Evolutionary conservation across 2,797 vertebrate genomes (phyloP).

Genomic region (Syngnathus acus): DNA sequence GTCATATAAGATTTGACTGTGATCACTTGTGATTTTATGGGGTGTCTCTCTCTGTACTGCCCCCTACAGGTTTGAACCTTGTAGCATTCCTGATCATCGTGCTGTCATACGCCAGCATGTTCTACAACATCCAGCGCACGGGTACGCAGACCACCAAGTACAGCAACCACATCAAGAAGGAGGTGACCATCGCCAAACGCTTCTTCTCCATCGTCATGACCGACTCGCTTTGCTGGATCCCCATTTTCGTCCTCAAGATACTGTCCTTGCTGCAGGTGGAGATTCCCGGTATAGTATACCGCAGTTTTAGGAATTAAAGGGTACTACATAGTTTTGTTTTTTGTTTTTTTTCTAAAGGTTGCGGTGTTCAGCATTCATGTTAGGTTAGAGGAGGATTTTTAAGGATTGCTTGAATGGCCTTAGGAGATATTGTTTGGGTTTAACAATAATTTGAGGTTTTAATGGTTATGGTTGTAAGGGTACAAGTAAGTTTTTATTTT

Average conservation of each 20-base stretch:
- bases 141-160: conserved; percentile 84
- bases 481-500: too few relatives aligned
- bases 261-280: conserved; percentile 90
- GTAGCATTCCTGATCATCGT: conserved; percentile 93
- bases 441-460: neutral
- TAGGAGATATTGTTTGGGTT: neutral
- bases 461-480: too few relatives aligned
- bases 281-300: conserved; percentile 83
- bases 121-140: conserved; percentile 90
- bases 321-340: too few relatives aligned
- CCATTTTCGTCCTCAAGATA: conserved; percentile 94
- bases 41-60: conserved; percentile 4
- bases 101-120: conserved; percentile 96
- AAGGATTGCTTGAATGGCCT: neutral
- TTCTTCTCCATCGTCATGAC: conserved; percentile 98
- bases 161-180: conserved; percentile 90
- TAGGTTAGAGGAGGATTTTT: neutral
- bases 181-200: conserved; percentile 90
- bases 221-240: conserved; percentile 96
- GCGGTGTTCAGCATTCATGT: too few relatives aligned
- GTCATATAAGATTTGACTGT: neutral
- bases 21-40: neutral
- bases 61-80: conserved; percentile 83
- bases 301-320: too few relatives aligned
- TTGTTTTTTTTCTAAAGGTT: too few relatives aligned